Conservation (phyloP, 2,888 invertebrate species). For the Tipula confusa region DNA sequence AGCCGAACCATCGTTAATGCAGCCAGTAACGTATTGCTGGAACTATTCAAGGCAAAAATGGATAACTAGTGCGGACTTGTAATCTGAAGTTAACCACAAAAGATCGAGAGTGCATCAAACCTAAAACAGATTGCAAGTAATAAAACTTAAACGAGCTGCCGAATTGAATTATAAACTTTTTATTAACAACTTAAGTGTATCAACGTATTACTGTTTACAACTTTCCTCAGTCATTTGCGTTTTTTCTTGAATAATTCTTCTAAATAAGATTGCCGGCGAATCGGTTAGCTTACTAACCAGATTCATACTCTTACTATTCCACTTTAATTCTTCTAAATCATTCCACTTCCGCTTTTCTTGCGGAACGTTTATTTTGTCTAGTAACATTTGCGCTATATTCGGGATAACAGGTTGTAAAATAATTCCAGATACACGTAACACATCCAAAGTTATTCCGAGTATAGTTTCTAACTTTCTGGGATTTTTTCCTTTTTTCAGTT, state of each 20-base stretch:
- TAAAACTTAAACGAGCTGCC: no score
- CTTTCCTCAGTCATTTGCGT: neutral
- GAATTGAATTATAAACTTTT: no score
- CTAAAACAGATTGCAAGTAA: no score
- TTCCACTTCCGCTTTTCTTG: conserved; percentile 52
- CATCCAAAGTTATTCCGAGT: conserved; percentile 79
- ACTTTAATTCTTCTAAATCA: conserved; percentile 45
- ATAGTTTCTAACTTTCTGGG: conserved; percentile 63
- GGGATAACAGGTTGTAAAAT: conserved; percentile 86
- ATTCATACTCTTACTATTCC: conserved; percentile 28
- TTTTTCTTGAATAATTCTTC: conserved; percentile 20
- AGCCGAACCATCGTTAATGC: no score
- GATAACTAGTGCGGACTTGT: no score
- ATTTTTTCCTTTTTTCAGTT: conserved; percentile 58
- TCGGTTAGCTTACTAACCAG: neutral
- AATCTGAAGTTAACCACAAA: no score
- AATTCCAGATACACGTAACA: conserved; percentile 71
- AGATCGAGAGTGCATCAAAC: no score
- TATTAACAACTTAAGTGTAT: neutral
- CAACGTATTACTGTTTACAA: neutral
- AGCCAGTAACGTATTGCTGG: no score
- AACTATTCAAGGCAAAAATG: no score
- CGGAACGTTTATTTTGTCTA: conserved; percentile 63
- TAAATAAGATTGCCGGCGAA: neutral
- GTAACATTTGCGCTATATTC: conserved; percentile 58